These are phyloP conservation scores for Caenorhabditis macrosperma DNA, from an alignment of 2,888 invertebrate genomes.

Conservation along the genomic window DNA sequence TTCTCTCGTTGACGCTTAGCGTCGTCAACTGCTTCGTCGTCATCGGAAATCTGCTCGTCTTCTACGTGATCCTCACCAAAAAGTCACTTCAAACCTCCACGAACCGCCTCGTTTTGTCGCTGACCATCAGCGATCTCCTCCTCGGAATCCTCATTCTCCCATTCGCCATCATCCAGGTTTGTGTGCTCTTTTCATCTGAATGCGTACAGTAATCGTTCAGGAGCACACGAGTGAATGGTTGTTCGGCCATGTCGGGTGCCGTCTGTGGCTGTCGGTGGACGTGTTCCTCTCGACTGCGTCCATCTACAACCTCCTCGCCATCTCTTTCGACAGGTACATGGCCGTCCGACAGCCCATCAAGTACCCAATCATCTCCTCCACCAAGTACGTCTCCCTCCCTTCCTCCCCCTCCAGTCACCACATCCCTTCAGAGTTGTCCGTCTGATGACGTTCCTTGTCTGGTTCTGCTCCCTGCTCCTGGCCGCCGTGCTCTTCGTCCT, in stretches of 20 bases:
- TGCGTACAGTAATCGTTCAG: slow-evolving; percentile 57
- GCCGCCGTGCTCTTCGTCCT: slow-evolving; percentile 93
- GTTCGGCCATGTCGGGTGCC: slow-evolving; percentile 95
- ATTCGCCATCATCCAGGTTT: slow-evolving; percentile 93
- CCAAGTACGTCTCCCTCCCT: slow-evolving; percentile 59
- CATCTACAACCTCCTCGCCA: slow-evolving; percentile 94
- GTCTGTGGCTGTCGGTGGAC: slow-evolving; percentile 95
- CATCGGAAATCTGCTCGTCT: slow-evolving; percentile 78
- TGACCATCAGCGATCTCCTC: slow-evolving; percentile 94
- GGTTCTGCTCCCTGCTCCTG: slow-evolving; percentile 94
- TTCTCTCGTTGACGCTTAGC: slow-evolving; percentile 67
- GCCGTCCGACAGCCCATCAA: slow-evolving; percentile 96
- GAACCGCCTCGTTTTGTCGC: slow-evolving; percentile 95
- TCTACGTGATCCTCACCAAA: slow-evolving; percentile 76
- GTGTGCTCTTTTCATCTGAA: neutral
- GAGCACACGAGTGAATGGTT: slow-evolving; percentile 89
- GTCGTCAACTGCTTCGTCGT: slow-evolving; percentile 76
- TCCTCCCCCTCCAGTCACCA: neutral
- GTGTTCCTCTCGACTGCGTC: slow-evolving; percentile 99
- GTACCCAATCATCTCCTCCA: slow-evolving; percentile 89
- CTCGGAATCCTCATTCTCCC: slow-evolving; percentile 96
- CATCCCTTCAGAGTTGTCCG: slow-evolving; percentile 71
- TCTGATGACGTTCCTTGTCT: slow-evolving; percentile 83
- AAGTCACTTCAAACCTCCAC: slow-evolving; percentile 89
- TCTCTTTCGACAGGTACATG: slow-evolving; percentile 90